A percentile compares a stretch with the other conserved stretches of the same genome.
Evolutionary conservation across 1,140 invertebrate species (phyloP).

Genomic region (Paraescarpia echinospica): DNA sequence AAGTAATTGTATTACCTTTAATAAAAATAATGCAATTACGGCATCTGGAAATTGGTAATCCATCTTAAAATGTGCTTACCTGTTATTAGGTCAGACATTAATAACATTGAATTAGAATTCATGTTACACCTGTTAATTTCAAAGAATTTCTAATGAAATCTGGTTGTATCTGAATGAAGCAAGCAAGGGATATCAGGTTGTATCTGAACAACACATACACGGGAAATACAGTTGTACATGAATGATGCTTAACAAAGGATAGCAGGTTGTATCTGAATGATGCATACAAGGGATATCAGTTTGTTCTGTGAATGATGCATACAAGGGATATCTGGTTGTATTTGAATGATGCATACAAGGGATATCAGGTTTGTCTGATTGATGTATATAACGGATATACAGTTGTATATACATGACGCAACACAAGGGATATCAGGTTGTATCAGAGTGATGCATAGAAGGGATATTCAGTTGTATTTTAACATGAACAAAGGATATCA

Average conservation of each 20-base stretch:
- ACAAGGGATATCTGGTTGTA: neutral
- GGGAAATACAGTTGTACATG: neutral
- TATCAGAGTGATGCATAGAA: too few species aligned
- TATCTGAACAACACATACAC: neutral
- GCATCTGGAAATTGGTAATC: neutral
- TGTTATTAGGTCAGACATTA: neutral
- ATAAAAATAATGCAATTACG: constrained; percentile 1
- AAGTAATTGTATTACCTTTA: constrained; percentile 6
- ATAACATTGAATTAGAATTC: neutral
- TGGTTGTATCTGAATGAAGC: neutral
- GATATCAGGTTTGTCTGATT: neutral
- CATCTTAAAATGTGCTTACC: neutral
- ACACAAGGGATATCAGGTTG: too few species aligned
- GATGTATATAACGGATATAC: neutral
- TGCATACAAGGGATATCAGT: too few species aligned
- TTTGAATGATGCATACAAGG: too few species aligned
- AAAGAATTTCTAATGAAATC: neutral
- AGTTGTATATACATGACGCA: neutral
- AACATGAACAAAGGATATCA: too few species aligned
- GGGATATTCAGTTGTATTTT: too few species aligned
- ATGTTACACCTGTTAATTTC: neutral
- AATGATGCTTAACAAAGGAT: neutral
- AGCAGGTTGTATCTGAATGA: too few species aligned
- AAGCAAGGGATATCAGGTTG: neutral
- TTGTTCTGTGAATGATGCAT: too few species aligned